Conservation (phyloP, 2,113 vertebrate genomes). For the Felis catus region F.catus_Fca126_mat1.0 CM031423.1:70057501-70058000, state of each 20-base stretch:
- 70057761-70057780: background rate
- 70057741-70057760: background rate
- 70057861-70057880: background rate
- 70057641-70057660: background rate
- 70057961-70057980: background rate
- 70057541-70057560: background rate
- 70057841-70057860: background rate
- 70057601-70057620: background rate
- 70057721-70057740: background rate
- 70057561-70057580: background rate
- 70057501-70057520: background rate
- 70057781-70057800: background rate
- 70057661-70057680: background rate
- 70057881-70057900: background rate
- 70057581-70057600: background rate
- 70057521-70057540: background rate
- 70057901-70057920: background rate
- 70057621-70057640: background rate
- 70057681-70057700: background rate
- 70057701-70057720: background rate
- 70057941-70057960: background rate
- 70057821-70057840: background rate
- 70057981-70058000: background rate
- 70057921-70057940: background rate
- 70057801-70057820: background rate